Base-by-base conservation (phyloP, 2,888 invertebrate species). In the Drosophila prostipennis region DNA sequence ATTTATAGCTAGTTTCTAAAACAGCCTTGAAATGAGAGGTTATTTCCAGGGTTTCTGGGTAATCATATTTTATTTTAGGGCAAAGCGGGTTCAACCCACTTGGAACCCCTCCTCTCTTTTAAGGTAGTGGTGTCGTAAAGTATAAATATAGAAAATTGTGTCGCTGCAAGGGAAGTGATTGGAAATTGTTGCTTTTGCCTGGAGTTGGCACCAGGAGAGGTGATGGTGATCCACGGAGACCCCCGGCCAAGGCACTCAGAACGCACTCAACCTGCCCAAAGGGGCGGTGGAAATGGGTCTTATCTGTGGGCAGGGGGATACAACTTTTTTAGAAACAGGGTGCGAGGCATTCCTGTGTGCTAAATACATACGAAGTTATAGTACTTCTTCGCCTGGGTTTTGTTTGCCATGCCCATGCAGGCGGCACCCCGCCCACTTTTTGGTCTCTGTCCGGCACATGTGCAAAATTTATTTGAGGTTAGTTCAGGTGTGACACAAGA, bases 151-250 rank as follows among this genome's bases (percentile, higher is more conserved):
- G 84, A 83, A 86, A 80, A 84, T 81, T 79, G 79, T 86, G 87
- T 87, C 89, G 85, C 81, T 79, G 82, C 73, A 77, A 78, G 80
- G 86, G 89, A 89, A 87, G 89, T 89, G 89, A 88, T 89, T 88
- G 89, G 88, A 89, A 89, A 89, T 89, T 88, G 88, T 87, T 81
- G 79, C 83, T 73, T 68, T 78, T 64, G 76, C 56, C 71, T 72
- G 73, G 54, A 70, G 70, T 55, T 60, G 52, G 70, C 61, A 71
- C 51, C 55, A 10, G 37, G 13, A 3, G 34, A 46, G 68, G 64
- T 63, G 60, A 61, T 56, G 68, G 64, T 64, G 60, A 61, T 56
- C 60, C 60, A 19, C 14, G 39, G 60, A 51, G 57, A 51, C 60
- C 40, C 48, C 55, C 51, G 49, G 48, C 60, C 72, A 55, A 40